phyloP scores from a whole-genome alignment of 2,797 vertebrate species.

The Gallirallus australis region DNA sequence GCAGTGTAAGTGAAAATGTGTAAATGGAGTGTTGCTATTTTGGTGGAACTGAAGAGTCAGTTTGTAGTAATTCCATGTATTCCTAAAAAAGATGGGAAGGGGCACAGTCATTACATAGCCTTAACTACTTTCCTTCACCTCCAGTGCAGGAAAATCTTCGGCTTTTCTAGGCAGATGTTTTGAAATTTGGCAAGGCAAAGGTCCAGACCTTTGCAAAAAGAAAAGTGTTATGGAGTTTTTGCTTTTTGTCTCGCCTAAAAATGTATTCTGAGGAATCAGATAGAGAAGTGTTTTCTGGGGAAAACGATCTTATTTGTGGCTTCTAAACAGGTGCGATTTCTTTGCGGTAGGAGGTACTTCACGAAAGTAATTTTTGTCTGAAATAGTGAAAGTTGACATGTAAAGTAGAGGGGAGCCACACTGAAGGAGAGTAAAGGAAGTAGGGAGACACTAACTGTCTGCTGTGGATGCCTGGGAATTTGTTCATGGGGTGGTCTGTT shows the following conservation, averaged over 20 bases:
- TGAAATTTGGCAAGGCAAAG: neutral
- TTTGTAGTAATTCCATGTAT: neutral
- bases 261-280: neutral
- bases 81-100: neutral
- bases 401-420: neutral
- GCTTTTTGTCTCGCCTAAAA: neutral
- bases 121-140: neutral
- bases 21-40: neutral
- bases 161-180: neutral
- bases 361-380: neutral
- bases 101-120: neutral
- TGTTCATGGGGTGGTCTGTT: neutral
- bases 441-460: neutral
- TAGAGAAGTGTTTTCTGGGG: neutral
- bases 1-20: neutral
- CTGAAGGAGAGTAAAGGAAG: neutral
- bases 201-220: neutral
- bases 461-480: neutral
- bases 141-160: neutral
- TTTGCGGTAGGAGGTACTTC: neutral
- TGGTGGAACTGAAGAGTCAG: neutral
- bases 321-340: neutral
- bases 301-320: neutral
- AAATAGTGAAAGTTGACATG: neutral
- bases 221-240: neutral